Conservation (phyloP, 2,797 vertebrate species). For the Acrossocheilus wenchowensis region DNA sequence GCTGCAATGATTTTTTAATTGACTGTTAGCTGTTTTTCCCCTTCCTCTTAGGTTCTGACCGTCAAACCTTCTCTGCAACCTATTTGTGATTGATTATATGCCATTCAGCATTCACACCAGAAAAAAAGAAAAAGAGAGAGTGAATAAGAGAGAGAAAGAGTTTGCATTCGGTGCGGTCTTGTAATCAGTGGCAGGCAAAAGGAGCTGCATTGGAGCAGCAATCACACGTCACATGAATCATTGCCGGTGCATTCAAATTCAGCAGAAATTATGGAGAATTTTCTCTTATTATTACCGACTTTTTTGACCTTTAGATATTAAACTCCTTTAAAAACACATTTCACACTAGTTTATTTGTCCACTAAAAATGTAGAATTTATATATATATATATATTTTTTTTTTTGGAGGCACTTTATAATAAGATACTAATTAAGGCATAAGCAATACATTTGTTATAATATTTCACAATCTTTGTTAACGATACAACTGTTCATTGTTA, state of each 20-base stretch:
- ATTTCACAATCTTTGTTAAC: too few species aligned
- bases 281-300: constrained; percentile 28
- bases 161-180: constrained; percentile 79
- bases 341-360: background rate
- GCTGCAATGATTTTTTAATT: background rate
- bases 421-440: too few species aligned
- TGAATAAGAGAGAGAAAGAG: constrained; percentile 48
- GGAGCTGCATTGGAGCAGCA: constrained; percentile 59
- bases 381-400: too few species aligned
- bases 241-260: constrained; percentile 41
- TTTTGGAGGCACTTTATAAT: background rate
- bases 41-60: background rate
- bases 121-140: background rate
- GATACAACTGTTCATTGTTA: too few species aligned
- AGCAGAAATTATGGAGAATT: constrained; percentile 42
- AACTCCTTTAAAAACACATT: background rate
- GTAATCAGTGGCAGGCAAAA: constrained; percentile 77
- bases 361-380: background rate
- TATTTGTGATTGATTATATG: constrained; percentile 84
- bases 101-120: constrained; percentile 72
- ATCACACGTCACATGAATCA: constrained; percentile 55
- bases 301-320: background rate
- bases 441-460: too few species aligned
- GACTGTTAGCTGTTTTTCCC: background rate
- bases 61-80: background rate